Conservation (phyloP, 2,888 invertebrate genomes). For the Scaptomyza polygonia region DNA sequence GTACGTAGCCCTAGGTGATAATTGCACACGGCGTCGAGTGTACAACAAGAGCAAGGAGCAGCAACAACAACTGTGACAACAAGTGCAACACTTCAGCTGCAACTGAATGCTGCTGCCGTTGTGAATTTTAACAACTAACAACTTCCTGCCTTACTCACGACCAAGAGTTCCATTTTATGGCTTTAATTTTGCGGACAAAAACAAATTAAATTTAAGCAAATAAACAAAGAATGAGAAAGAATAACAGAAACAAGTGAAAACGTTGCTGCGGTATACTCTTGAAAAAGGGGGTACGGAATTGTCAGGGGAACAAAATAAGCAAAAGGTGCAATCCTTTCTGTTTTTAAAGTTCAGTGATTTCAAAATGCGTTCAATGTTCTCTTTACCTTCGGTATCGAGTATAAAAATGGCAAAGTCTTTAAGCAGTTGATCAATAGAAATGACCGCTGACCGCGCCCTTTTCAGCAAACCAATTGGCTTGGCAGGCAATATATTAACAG, state of each 20-base stretch:
- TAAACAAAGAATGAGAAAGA: not conserved
- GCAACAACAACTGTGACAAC: slow-evolving; percentile 30
- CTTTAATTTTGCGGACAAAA: slow-evolving; percentile 49
- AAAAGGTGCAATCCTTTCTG: no score
- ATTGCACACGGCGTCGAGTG: slow-evolving; percentile 65
- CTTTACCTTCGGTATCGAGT: no score
- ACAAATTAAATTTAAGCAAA: slow-evolving; percentile 30
- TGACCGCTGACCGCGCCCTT: slow-evolving; percentile 28
- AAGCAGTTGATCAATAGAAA: slow-evolving; percentile 50
- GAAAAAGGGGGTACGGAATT: no score
- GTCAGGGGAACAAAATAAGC: no score
- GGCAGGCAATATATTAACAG: slow-evolving; percentile 53
- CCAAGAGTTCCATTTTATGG: slow-evolving; percentile 48
- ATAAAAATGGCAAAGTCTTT: slow-evolving; percentile 1
- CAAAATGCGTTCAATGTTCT: no score
- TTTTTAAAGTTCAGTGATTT: no score
- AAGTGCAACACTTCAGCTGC: slow-evolving; percentile 44
- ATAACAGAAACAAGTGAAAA: no score
- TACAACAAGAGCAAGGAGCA: slow-evolving; percentile 38
- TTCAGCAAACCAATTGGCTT: slow-evolving; percentile 31
- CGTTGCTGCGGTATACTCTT: no score
- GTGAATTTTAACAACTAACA: slow-evolving; percentile 65
- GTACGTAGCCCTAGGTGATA: slow-evolving; percentile 59
- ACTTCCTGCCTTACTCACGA: slow-evolving; percentile 56
- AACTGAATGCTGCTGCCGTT: slow-evolving; percentile 50